phyloP scores from a whole-genome alignment of 2,113 vertebrate genomes.

The Megalops atlanticus region DNA sequence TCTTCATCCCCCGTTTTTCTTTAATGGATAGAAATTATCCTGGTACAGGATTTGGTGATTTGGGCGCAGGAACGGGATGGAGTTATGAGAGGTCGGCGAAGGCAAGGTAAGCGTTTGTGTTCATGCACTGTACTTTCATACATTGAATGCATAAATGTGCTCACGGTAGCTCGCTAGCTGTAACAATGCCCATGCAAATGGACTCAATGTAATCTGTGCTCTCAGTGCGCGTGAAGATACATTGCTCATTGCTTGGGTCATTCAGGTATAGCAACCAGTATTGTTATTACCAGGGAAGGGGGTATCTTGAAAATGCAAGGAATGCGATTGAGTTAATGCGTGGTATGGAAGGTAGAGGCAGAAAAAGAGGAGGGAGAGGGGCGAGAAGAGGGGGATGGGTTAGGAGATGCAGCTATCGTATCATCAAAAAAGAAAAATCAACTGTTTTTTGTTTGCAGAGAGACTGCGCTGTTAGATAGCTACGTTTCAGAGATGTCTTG shows the following conservation, averaged over 20 bases:
- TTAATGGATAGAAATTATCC: slow-evolving; percentile 92
- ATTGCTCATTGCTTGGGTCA: slow-evolving; percentile 37
- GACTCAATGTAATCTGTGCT: slow-evolving; percentile 37
- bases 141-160: slow-evolving; percentile 39
- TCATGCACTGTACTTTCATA: slow-evolving; percentile 40
- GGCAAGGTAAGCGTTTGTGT: slow-evolving; percentile 77
- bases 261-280: slow-evolving; percentile 58
- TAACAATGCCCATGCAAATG: slow-evolving; percentile 57
- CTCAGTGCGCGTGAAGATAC: slow-evolving; percentile 31
- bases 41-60: slow-evolving; percentile 85
- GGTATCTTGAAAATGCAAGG: slow-evolving; percentile 68
- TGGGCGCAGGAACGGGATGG: slow-evolving; percentile 87
- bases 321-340: slow-evolving; percentile 66
- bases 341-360: slow-evolving; percentile 57
- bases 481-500: slow-evolving; percentile 28
- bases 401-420: slow-evolving; percentile 35
- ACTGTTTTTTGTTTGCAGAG: slow-evolving; percentile 26
- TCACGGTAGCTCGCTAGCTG: slow-evolving; percentile 21
- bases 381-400: slow-evolving; percentile 53
- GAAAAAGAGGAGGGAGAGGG: slow-evolving; percentile 35
- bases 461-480: slow-evolving; percentile 27
- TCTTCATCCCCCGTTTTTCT: slow-evolving; percentile 66
- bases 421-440: slow-evolving; percentile 46
- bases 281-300: slow-evolving; percentile 56
- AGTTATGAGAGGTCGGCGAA: slow-evolving; percentile 87